A percentile compares a stretch with the other conserved stretches of the same genome.
phyloP scores from a whole-genome alignment of 23 tunicate genomes.

The Botrylloides violaceus region DNA sequence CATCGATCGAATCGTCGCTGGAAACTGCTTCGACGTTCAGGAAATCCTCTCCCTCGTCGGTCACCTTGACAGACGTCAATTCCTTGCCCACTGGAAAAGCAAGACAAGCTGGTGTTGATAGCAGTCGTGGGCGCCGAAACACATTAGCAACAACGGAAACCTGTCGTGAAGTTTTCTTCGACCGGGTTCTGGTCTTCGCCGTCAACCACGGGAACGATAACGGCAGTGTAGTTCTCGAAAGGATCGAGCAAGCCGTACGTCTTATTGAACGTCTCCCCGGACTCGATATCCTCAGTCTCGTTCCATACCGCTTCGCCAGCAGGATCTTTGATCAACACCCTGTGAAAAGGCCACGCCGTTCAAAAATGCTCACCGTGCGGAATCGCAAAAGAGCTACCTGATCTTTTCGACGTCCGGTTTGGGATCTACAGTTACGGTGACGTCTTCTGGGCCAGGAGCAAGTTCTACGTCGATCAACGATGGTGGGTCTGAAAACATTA shows the following conservation, averaged over 20 bases:
- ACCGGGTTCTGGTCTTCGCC: neutral
- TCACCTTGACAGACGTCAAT: neutral
- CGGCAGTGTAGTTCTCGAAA: neutral
- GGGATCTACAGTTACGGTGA: neutral
- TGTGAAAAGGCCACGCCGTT: no score
- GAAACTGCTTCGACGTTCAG: neutral
- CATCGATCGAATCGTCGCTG: neutral
- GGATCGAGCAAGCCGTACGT: neutral
- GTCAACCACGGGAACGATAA: neutral
- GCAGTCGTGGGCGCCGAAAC: no score
- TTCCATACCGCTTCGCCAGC: neutral
- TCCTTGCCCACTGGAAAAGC: neutral
- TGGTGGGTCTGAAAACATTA: neutral
- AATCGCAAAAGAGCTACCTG: neutral
- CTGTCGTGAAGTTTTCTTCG: neutral
- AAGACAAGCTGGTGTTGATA: no score
- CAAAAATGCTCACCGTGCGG: neutral
- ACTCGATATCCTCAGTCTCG: neutral
- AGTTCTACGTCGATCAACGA: neutral
- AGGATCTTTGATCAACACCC: slow-evolving; percentile 1
- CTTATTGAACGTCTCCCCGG: neutral
- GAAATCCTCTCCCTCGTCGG: neutral
- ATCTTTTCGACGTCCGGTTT: neutral
- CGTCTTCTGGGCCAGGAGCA: neutral
- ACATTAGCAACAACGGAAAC: no score